Evolutionary conservation across 2,888 invertebrate genomes (phyloP), one percentile per base, ranked within the genome.

Genomic region (Agriopis marginaria): DNA sequence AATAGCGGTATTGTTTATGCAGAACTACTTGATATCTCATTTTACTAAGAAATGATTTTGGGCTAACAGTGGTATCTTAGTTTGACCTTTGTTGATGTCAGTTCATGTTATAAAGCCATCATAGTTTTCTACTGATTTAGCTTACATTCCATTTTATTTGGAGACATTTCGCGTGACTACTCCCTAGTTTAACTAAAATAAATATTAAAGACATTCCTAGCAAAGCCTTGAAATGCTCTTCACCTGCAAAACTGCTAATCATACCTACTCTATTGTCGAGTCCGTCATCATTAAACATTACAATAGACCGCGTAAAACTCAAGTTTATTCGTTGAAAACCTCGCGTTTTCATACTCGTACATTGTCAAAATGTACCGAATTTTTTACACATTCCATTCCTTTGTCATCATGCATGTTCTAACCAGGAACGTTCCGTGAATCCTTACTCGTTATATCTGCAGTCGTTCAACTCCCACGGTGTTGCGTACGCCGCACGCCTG

Each of bases 381-480:
- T 62, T 44, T 45, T 42, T 47, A 56, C 17, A 39, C 11, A 56
- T 45, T 39, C 23, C 45, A 11, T 47, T 59, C 53, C 17, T 45
- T 23, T 44, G 17, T 11, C 51, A 39, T 39, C 45, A 47, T 17
- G 42, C 11, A 44, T 32, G 50, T n/a, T n/a, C 23, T 61, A 54
- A 59, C 32, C 32, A 44, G 11, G 6, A 47, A 42, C 23, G n/a
- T 72, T 68, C 68, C 63, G 64, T 66, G 75, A 72, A 74, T 64
- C 63, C 63, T 73, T 17, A 45, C 40, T 53, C 54, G 49, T 47
- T 66, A 60, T 65, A 63, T 58, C 63, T 63, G 39, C 32, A 54
- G 54, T 14, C 58, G 44, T 40, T n/a, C 40, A 14, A 56, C 58
- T 60, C 69, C 71, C 71, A 71, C 73, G 73, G 55, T 7, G 39